These are phyloP conservation scores for Mercenaria mercenaria DNA, from an alignment of 1,140 invertebrate genomes.

Conservation along the genomic window DNA sequence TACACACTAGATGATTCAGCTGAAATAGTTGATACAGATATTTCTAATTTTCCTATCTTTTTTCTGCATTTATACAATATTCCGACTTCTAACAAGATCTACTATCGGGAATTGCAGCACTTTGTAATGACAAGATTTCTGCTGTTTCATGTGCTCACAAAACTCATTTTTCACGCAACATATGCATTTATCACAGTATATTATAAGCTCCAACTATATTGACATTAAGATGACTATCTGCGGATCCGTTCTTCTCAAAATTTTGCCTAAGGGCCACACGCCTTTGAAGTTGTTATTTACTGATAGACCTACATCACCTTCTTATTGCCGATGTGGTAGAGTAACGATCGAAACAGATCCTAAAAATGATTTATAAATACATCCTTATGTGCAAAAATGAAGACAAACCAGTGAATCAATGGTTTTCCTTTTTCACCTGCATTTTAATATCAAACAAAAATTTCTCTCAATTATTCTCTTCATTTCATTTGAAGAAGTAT, in stretches of 20 bases:
- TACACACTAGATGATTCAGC: too few species aligned
- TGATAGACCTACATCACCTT: slow-evolving; percentile 57
- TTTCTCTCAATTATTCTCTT: slow-evolving; percentile 21
- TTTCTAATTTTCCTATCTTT: too few species aligned
- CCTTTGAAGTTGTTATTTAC: slow-evolving; percentile 65
- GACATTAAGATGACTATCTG: slow-evolving; percentile 63
- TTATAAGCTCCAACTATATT: slow-evolving; percentile 47
- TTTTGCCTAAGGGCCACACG: slow-evolving; percentile 42
- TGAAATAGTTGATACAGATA: too few species aligned
- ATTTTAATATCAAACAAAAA: slow-evolving; percentile 25
- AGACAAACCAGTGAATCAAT: neutral
- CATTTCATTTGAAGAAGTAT: neutral
- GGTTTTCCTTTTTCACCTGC: slow-evolving; percentile 17
- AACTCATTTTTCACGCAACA: slow-evolving; percentile 66
- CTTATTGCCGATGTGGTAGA: slow-evolving; percentile 59
- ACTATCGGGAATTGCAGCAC: neutral
- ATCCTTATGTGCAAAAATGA: slow-evolving; percentile 5
- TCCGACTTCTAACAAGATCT: too few species aligned
- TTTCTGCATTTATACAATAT: too few species aligned
- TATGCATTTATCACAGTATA: slow-evolving; percentile 62
- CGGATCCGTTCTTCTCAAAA: slow-evolving; percentile 42
- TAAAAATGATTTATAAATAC: slow-evolving; percentile 60
- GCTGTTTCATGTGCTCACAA: slow-evolving; percentile 47
- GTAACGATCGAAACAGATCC: slow-evolving; percentile 55
- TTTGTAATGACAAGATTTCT: neutral